Evolutionary conservation across 2,888 invertebrate genomes (phyloP).

Genomic region (Pseudococcus viburni): DNA sequence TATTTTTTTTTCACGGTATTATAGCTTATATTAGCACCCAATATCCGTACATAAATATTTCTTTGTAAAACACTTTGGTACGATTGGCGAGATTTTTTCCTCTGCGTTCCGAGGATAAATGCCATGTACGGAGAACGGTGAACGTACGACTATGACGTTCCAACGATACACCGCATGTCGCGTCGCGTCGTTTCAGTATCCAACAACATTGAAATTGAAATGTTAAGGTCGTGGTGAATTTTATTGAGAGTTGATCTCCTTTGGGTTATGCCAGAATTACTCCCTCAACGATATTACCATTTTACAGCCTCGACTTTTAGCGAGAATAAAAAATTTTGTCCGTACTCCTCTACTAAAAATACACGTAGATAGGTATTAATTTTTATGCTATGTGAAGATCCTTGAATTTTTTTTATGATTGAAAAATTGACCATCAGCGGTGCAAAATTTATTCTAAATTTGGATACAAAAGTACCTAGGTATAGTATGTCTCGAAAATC

Average conservation of each 20-base stretch:
- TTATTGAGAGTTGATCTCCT: constrained; percentile 37
- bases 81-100: neutral
- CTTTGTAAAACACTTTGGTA: neutral
- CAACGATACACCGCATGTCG: neutral
- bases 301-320: neutral
- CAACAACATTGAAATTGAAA: constrained; percentile 35
- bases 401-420: neutral
- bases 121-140: neutral
- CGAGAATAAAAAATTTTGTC: neutral
- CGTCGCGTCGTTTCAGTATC: neutral
- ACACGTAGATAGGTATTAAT: neutral
- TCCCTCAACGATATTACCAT: neutral
- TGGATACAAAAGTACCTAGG: too few relatives aligned
- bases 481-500: too few relatives aligned
- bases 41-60: neutral
- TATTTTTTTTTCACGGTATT: too few relatives aligned
- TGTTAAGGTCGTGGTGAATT: constrained; percentile 43
- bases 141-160: neutral
- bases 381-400: neutral
- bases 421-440: neutral
- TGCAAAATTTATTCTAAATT: too few relatives aligned
- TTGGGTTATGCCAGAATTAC: neutral
- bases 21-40: too few relatives aligned
- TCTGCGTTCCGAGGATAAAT: neutral
- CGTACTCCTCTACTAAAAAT: neutral